These are phyloP conservation scores for Heloderma charlesbogerti DNA, from an alignment of 2,113 vertebrate genomes.

Conservation along the genomic window DNA sequence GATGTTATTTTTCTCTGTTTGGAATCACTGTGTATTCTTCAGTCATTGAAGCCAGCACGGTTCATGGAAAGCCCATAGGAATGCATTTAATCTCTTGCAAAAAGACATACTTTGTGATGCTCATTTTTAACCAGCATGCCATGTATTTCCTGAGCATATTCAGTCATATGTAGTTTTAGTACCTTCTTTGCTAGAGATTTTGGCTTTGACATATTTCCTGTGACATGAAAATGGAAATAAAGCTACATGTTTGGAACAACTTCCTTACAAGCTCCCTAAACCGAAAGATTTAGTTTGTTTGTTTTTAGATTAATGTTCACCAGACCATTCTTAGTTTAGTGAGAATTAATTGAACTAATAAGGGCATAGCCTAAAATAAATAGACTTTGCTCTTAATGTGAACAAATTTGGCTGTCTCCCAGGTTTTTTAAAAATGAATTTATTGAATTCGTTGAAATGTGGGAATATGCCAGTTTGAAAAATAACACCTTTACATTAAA, in stretches of 20 bases:
- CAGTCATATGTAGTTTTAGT: not conserved
- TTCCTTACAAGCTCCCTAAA: not conserved
- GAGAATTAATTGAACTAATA: constrained; percentile 4
- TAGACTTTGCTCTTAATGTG: constrained; percentile 27
- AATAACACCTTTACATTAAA: not conserved
- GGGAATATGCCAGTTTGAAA: not conserved
- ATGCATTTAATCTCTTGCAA: constrained; percentile 26
- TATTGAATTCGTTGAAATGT: rapidly evolving
- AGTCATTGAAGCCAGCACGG: not conserved
- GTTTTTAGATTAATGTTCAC: not conserved
- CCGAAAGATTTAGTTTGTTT: not conserved
- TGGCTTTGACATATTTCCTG: constrained; percentile 14
- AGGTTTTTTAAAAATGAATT: no score
- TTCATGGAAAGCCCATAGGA: constrained; percentile 17
- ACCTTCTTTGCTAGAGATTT: constrained; percentile 14
- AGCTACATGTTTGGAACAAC: not conserved
- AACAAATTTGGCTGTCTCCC: constrained; percentile 16
- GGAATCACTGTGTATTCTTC: constrained; percentile 35
- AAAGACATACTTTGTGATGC: not conserved
- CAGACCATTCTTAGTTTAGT: not conserved
- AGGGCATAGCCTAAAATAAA: not conserved
- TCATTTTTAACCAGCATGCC: not conserved
- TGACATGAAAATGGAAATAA: not conserved
- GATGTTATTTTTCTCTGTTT: constrained; percentile 9
- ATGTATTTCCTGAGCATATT: constrained; percentile 10